phyloP scores from a whole-genome alignment of 2,888 invertebrate genomes.

The Drosophila kambysellisi region DNA sequence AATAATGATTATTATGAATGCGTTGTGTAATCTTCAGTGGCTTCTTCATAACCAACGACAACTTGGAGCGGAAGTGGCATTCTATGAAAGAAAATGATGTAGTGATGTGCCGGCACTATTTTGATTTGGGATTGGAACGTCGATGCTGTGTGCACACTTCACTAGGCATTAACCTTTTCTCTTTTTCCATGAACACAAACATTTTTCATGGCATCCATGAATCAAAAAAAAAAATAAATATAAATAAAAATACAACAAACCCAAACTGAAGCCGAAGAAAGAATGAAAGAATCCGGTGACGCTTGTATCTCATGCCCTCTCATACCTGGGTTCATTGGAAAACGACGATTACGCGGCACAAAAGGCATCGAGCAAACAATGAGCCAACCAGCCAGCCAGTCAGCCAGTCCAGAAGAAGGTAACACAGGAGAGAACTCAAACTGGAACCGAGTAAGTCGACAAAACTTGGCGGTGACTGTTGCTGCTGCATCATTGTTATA shows the following conservation, averaged over 20 bases:
- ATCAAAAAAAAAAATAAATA: slow-evolving; percentile 65
- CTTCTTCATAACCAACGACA: slow-evolving; percentile 56
- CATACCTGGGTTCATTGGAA: slow-evolving; percentile 76
- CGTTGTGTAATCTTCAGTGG: slow-evolving; percentile 39
- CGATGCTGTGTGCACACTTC: slow-evolving; percentile 77
- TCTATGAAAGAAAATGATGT: slow-evolving; percentile 24
- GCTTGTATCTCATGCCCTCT: slow-evolving; percentile 70
- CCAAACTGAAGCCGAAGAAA: slow-evolving; percentile 23
- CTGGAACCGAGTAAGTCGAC: slow-evolving; percentile 56
- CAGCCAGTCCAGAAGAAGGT: slow-evolving; percentile 22
- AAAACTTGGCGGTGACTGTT: slow-evolving; percentile 34
- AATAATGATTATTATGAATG: slow-evolving; percentile 48
- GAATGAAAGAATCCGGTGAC: slow-evolving; percentile 71
- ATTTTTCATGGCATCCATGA: slow-evolving; percentile 66
- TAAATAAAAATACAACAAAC: slow-evolving; percentile 17
- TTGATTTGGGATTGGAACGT: slow-evolving; percentile 26
- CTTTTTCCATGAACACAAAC: slow-evolving; percentile 62
- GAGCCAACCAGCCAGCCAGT: slow-evolving; percentile 28
- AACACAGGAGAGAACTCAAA: slow-evolving; percentile 32
- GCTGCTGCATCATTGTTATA: slow-evolving; percentile 53
- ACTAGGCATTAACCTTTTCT: slow-evolving; percentile 78
- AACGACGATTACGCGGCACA: slow-evolving; percentile 79
- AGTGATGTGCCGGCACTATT: slow-evolving; percentile 26
- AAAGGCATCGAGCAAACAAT: slow-evolving; percentile 74
- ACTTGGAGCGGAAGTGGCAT: slow-evolving; percentile 69